Evolutionary conservation across 1,140 invertebrate genomes (phyloP).

Genomic region (Neocloeon triangulifer): DNA sequence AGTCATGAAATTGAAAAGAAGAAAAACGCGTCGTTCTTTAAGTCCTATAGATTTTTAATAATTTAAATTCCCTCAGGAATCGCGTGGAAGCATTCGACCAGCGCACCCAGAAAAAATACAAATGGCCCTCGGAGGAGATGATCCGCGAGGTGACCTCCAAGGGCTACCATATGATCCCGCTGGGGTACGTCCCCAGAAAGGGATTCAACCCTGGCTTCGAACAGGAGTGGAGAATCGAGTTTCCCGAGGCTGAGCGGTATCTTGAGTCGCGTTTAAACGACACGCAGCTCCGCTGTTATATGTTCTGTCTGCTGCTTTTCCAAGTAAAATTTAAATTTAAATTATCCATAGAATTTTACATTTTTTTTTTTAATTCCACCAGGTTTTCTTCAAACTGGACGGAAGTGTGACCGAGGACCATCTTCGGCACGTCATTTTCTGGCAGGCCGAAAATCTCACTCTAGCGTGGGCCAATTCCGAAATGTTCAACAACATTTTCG

Average conservation of each 20-base stretch:
- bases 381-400: conserved; percentile 40
- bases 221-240: conserved; percentile 48
- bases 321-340: too few relatives aligned
- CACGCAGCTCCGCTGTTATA: conserved; percentile 38
- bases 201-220: conserved; percentile 27
- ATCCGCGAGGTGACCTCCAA: conserved; percentile 35
- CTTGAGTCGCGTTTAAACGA: conserved; percentile 42
- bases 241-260: conserved; percentile 45
- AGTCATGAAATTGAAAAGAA: too few relatives aligned
- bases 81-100: too few relatives aligned
- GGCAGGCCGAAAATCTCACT: conserved; percentile 43
- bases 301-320: conserved; percentile 34
- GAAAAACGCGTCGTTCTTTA: too few relatives aligned
- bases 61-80: too few relatives aligned
- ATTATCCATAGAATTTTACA: too few relatives aligned
- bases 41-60: too few relatives aligned
- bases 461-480: conserved; percentile 43
- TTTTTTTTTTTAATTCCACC: too few relatives aligned
- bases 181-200: conserved; percentile 33
- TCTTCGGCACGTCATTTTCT: conserved; percentile 47
- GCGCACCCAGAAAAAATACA: too few relatives aligned
- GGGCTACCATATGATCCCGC: conserved; percentile 40
- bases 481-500: too few relatives aligned
- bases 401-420: conserved; percentile 35
- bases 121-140: conserved; percentile 40